These are phyloP conservation scores for Parotia lawesii DNA, from an alignment of 2,113 vertebrate species.

Conservation along the genomic window DNA sequence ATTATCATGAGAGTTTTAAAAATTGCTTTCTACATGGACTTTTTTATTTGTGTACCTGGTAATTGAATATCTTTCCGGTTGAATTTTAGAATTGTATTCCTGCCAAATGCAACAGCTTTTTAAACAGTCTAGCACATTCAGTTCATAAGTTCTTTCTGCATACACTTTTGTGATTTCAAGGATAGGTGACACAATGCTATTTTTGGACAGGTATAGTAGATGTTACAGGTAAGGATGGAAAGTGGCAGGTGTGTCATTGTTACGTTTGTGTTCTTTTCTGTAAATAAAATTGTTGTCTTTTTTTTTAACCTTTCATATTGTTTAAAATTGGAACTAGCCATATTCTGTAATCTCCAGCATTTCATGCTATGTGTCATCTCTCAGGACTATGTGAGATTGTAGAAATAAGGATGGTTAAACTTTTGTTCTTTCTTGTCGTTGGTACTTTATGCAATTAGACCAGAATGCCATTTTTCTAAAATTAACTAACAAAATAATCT, in stretches of 20 bases:
- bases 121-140: neutral
- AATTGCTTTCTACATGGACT: neutral
- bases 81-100: neutral
- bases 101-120: neutral
- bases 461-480: neutral
- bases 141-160: neutral
- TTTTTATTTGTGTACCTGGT: neutral
- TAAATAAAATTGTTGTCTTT: neutral
- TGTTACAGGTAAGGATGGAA: neutral
- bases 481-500: neutral
- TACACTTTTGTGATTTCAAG: neutral
- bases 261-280: neutral
- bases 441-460: neutral
- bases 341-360: neutral
- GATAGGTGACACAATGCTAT: neutral
- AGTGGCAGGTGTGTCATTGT: neutral
- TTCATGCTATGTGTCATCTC: neutral
- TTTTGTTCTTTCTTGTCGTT: neutral
- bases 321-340: neutral
- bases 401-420: neutral
- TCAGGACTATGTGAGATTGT: neutral
- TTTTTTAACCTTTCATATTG: neutral
- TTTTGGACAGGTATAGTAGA: neutral
- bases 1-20: neutral
- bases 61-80: neutral